Base-by-base conservation (phyloP, 2,113 vertebrate species). In the Bambusicola thoracicus region DNA sequence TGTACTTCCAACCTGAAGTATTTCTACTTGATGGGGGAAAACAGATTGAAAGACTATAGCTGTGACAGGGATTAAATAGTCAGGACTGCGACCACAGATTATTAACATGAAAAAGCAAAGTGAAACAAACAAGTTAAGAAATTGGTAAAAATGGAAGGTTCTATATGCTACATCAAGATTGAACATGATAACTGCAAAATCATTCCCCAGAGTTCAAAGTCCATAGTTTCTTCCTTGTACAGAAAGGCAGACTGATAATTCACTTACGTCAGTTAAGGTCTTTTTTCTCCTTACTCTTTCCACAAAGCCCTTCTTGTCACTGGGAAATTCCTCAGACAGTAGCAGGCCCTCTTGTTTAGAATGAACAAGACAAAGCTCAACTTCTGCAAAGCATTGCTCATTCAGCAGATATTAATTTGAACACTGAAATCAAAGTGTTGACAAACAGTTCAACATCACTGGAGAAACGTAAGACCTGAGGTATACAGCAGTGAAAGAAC, bases 321-420 rank as follows among this genome's bases (percentile, higher is more conserved):
- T 63, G 73, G 46, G 79, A 96, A 96, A 98, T 97, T 98, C 94
- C 95, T 97, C 83, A 97, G 97, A 80, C 90, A 96, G 96, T 72
- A 96, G 83, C 86, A 96, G 95, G 93, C 67, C 86, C 53, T 81
- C 85, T 97, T 96, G 94, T 85, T 97, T 95, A 95, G 95, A 97
- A 96, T 87, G 95, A 98, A 93, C 90, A 96, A 95, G 95, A 96
- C 67, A 97, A 95, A 97, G 89, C 80, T 86, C 77, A 96, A 89
- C 81, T 95, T 97, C 86, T 95, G 96, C 72, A 95, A 97, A 96
- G 90, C 68, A 79, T 81, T 61, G 86, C 87, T 98, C 97, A 97
- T 97, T 98, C 97, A 97, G 94, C 97, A 98, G 93, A 96, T 98
- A 97, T 96, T 98, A 97, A 98, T 98, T 98, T 97, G 92, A 96